phyloP scores from a whole-genome alignment of 2,113 vertebrate species.

The human (Homo sapiens) region GRCh38 chr3:167085501-167086000 shows the following conservation, averaged over 20 bases:
- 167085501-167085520: not conserved
- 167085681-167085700: not conserved
- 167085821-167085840: not conserved
- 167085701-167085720: not conserved
- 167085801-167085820: not conserved
- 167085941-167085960: not conserved
- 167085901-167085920: not conserved
- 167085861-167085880: conserved; percentile 15
- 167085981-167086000: not conserved
- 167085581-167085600: not conserved
- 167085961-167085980: not conserved
- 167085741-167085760: not conserved
- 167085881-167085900: not conserved
- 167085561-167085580: not conserved
- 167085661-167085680: not conserved
- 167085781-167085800: not conserved
- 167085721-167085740: not conserved
- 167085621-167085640: not conserved
- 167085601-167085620: not conserved
- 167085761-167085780: not conserved
- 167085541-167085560: not conserved
- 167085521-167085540: not conserved
- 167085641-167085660: not conserved
- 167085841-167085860: not conserved
- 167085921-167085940: conserved; percentile 33